Conservation (phyloP, 92 coral and sea anemone genomes). For the Zoanthus sansibaricus region DNA sequence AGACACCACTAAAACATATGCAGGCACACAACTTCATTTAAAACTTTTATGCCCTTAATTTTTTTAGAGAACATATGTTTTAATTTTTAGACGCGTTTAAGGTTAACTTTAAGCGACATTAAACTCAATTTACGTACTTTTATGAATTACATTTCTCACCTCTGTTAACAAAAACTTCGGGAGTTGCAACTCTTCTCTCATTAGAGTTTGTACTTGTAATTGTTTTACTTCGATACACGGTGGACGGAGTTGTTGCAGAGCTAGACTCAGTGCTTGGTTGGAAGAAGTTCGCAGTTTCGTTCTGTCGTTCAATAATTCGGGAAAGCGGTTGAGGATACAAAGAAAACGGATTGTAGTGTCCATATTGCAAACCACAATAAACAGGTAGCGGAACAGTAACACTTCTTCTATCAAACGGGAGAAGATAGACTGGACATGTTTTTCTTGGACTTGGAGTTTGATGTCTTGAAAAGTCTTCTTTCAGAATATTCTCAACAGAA, state of each 20-base stretch:
- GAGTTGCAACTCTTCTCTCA: constrained; percentile 26
- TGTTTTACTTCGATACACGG: constrained; percentile 1
- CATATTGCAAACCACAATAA: constrained; percentile 33
- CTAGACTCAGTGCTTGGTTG: neutral
- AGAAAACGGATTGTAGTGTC: constrained; percentile 39
- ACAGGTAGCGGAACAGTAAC: constrained; percentile 29
- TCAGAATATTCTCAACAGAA: constrained; percentile 43
- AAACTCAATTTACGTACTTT: constrained; percentile 31
- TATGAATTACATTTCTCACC: constrained; percentile 13
- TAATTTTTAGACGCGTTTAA: constrained; percentile 9
- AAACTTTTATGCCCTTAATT: neutral
- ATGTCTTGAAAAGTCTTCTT: constrained; percentile 27
- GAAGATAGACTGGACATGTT: constrained; percentile 5
- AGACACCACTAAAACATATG: neutral
- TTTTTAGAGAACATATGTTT: neutral
- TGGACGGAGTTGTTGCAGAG: neutral
- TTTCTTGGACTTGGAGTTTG: constrained; percentile 30
- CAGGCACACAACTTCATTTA: neutral
- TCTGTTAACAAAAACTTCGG: constrained; percentile 18
- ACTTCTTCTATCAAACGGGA: constrained; percentile 47
- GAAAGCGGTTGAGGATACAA: constrained; percentile 31
- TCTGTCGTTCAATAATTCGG: constrained; percentile 28
- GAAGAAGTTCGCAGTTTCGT: constrained; percentile 17
- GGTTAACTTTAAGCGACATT: constrained; percentile 11
- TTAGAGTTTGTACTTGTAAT: neutral